Evolutionary conservation across 37 sponge, comb jelly and placozoan genomes (phyloP).

Genomic region (Tethya wilhelma): DNA sequence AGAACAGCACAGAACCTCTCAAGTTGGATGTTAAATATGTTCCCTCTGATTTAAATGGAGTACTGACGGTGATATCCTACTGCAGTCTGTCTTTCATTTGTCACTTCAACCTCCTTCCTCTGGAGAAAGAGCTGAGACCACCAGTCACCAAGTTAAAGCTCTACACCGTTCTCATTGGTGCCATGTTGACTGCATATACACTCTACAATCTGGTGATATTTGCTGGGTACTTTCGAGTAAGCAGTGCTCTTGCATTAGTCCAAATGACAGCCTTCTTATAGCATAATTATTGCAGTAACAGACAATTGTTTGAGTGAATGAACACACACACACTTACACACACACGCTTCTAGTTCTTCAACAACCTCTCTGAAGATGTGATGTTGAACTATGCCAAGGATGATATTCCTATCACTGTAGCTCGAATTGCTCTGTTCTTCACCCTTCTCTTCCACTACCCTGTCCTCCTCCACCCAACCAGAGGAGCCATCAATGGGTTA

Average conservation of each 20-base stretch:
- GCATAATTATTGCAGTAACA: neutral
- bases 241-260: constrained; percentile 8
- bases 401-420: constrained; percentile 54
- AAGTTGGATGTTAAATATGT: no score
- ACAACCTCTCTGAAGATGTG: constrained; percentile 40
- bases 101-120: constrained; percentile 81
- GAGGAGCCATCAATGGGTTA: constrained; percentile 56
- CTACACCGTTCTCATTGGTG: constrained; percentile 27
- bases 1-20: neutral
- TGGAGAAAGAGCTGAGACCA: constrained; percentile 65
- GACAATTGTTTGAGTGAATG: no score
- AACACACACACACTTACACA: no score
- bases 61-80: constrained; percentile 60
- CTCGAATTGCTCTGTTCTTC: constrained; percentile 63
- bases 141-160: constrained; percentile 30
- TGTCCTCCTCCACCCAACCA: constrained; percentile 74
- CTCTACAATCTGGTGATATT: constrained; percentile 67
- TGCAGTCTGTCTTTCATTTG: constrained; percentile 76
- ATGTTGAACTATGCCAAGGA: constrained; percentile 46
- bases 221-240: constrained; percentile 60
- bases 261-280: neutral
- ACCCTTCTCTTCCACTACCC: constrained; percentile 73
- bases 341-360: constrained; percentile 43
- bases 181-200: constrained; percentile 49
- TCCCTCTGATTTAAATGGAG: constrained; percentile 12